Evolutionary conservation across 1,140 invertebrate genomes (phyloP), one percentile per base, ranked within the genome.

Genomic region (Drosophila yakuba): DNA sequence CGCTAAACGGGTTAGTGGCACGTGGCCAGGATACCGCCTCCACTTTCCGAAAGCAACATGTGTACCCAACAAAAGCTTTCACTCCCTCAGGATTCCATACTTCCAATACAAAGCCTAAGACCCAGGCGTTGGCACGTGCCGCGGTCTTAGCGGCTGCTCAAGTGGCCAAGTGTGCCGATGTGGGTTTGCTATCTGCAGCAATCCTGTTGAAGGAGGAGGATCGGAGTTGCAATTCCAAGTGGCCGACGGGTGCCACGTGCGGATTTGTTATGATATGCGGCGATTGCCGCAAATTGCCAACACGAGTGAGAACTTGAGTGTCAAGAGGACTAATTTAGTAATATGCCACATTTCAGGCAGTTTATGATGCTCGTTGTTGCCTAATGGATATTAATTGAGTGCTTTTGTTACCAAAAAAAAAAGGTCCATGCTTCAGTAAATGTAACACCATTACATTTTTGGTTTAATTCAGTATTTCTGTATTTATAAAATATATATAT

Each of bases 1-100:
- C 83, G 66, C 83, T 88, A 88, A 86, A 44, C 63, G 83, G 81
- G 78, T 86, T 86, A 86, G 41, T 59, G 83, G 55, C 83, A 86
- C 83, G 83, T 88, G 83, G 69, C 83, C 48, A 68, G 39, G 43
- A 51, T 32, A 39, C 58, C 45, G 62, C 66, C 32, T 62, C 63
- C 72, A 41, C 74, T 69, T 58, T 56, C 50, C 52, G 47, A 74
- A 63, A 68, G 86, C 88, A 91, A 90, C 82, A 86, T 84, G 75
- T 79, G 78, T 74, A 74, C 66, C 50, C 45, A 38, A 14, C 44
- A 39, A 11, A 59, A 51, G 48, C 38, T 8, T 10, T 44, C 38
- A 59, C 56, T 36, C 48, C 43, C 39, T 8, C 38, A 44, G 28
- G 50, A n/a, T n/a, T 43, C 28, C 25, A 35, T 61, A 48, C 54